phyloP scores from a whole-genome alignment of 1,140 invertebrate species.

The Chrysopa pallens region DNA sequence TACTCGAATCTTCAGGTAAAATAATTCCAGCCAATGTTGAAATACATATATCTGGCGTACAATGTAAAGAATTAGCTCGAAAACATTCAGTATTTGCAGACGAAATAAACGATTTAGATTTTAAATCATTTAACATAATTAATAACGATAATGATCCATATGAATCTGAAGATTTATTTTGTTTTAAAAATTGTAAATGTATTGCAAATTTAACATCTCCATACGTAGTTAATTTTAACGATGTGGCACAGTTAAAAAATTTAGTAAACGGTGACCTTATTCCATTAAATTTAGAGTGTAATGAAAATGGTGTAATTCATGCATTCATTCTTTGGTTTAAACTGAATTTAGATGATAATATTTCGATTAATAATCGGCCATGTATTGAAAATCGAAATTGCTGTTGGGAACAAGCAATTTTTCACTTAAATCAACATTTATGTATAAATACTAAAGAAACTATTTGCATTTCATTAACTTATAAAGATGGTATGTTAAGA shows the following conservation, averaged over 20 bases:
- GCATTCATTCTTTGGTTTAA: slow-evolving; percentile 40
- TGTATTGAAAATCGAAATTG: slow-evolving; percentile 12
- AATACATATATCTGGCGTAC: slow-evolving; percentile 23
- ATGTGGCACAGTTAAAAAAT: slow-evolving; percentile 18
- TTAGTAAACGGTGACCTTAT: slow-evolving; percentile 16
- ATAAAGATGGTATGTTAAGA: slow-evolving; percentile 13
- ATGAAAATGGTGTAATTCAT: slow-evolving; percentile 26
- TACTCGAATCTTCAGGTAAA: slow-evolving; percentile 14
- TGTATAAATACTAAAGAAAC: slow-evolving; percentile 5
- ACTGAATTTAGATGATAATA: slow-evolving; percentile 31
- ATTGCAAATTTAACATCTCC: slow-evolving; percentile 23
- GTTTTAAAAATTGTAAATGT: slow-evolving; percentile 23
- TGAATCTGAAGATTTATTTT: slow-evolving; percentile 29
- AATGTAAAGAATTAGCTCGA: slow-evolving; percentile 15
- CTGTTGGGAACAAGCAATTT: slow-evolving; percentile 43
- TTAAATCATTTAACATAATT: slow-evolving; percentile 1
- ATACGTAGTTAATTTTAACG: slow-evolving; percentile 30
- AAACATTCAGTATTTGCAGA: slow-evolving; percentile 3
- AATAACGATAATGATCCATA: slow-evolving; percentile 20
- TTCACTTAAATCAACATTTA: slow-evolving; percentile 16
- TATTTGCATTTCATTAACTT: slow-evolving; percentile 11
- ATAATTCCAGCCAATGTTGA: slow-evolving; percentile 26
- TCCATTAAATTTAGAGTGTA: slow-evolving; percentile 14
- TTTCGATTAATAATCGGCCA: slow-evolving; percentile 26
- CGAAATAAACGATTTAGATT: not conserved